phyloP scores from a whole-genome alignment of 1,140 invertebrate species.

The Spodoptera litura region DNA sequence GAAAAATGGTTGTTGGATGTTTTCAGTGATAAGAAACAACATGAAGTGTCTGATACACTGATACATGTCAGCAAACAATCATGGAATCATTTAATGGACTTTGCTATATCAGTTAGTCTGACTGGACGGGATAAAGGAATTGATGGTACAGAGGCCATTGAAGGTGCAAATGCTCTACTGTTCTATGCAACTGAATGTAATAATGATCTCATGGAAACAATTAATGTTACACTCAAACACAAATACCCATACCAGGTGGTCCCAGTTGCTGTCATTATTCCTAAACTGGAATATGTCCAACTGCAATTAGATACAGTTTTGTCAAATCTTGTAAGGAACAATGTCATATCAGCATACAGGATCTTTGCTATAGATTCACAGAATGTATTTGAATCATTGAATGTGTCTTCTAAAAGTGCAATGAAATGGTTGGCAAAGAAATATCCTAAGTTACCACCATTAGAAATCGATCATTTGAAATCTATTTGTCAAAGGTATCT shows the following conservation, averaged over 20 bases:
- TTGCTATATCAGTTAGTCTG: constrained; percentile 78
- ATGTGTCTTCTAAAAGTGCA: constrained; percentile 81
- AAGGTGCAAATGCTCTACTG: constrained; percentile 78
- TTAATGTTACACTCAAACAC: constrained; percentile 80
- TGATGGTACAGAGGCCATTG: constrained; percentile 72
- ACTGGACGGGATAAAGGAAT: constrained; percentile 61
- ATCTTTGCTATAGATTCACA: constrained; percentile 67
- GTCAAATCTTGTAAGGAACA: constrained; percentile 60
- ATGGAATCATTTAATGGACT: constrained; percentile 83
- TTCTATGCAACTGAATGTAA: constrained; percentile 74
- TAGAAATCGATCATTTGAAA: constrained; percentile 88
- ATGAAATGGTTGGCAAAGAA: constrained; percentile 87
- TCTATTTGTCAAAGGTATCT: constrained; percentile 87
- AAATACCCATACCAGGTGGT: constrained; percentile 78
- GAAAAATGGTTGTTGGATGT: constrained; percentile 74
- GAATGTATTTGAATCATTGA: constrained; percentile 69
- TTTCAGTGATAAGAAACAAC: constrained; percentile 71
- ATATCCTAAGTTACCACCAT: constrained; percentile 82
- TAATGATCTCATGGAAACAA: constrained; percentile 66
- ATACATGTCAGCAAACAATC: constrained; percentile 79
- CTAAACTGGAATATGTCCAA: constrained; percentile 56
- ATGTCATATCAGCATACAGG: constrained; percentile 76
- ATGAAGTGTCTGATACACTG: constrained; percentile 66
- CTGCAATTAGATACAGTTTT: constrained; percentile 62
- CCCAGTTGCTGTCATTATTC: constrained; percentile 74